Base-by-base conservation (phyloP, 2,888 invertebrate genomes). In the Agelastica alni region DNA sequence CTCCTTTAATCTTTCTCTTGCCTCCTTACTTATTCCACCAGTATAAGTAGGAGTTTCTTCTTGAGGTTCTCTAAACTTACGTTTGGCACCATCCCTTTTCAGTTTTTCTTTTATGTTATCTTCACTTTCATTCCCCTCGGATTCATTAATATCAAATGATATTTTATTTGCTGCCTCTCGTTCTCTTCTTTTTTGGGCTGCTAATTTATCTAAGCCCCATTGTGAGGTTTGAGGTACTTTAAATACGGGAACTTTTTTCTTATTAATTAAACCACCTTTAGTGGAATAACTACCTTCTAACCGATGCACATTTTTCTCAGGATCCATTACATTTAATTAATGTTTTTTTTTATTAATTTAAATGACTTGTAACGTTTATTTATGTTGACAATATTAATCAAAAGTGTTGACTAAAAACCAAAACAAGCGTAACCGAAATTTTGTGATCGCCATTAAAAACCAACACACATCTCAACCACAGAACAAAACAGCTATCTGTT, bases 11-110 rank as follows among this genome's bases (percentile, higher is more conserved):
- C 91, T 83, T 65, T 87, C 85, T 51, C 87, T 80, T 0, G 91
- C 92, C 71, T 86, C 86, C 51, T 86, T 85, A 18, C 91, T 91
- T 14, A 96, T 89, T 3, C 96, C 96, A 3, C 96, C 96, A 0
- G 96, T 94, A 70, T 96, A 87, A 0, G 96, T 91, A 0, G 97
- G 97, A 0, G 96, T 96, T 78, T 97, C 96, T 67, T 89, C 88
- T 65, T 87, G 84, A 7, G 87, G 82, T 42, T 85, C 81, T 41
- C 96, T 83, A 70, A 95, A 91, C 73, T 91, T 87, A 39, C 90
- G 81, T 46, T 71, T 73, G 42, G 70, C 76, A 6, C 62, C 59
- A 17, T 63, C 59, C 67, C 64, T 69, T 20, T 31, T 36, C 6
- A 70, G 73, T 4, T 75, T 77, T 12, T 78, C 78, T 5, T 31